Evolutionary conservation across 2,113 vertebrate genomes (phyloP).

Genomic region (Spermophilus dauricus): DNA sequence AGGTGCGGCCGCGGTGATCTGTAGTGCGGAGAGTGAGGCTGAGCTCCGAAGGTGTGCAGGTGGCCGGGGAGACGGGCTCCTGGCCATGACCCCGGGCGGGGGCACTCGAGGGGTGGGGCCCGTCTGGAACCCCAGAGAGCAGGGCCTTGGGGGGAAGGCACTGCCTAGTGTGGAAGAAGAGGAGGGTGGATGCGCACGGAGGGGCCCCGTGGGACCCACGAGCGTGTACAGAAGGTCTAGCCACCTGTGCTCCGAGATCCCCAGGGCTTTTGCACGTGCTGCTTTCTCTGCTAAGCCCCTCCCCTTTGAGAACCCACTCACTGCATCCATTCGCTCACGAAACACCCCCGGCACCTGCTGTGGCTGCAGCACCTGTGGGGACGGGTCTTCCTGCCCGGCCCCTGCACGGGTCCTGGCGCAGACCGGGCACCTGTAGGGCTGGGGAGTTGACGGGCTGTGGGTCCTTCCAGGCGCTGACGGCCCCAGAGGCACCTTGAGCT

Average conservation of each 20-base stretch:
- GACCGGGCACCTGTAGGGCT: not conserved
- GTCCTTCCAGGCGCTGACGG: too few species aligned
- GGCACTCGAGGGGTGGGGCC: not conserved
- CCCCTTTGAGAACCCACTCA: not conserved
- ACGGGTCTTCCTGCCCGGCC: not conserved
- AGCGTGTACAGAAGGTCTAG: not conserved
- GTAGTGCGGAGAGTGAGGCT: slow-evolving; percentile 57
- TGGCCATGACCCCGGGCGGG: not conserved
- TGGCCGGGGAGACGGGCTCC: not conserved
- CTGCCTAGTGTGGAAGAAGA: not conserved
- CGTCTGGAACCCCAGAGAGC: not conserved
- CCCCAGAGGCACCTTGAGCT: too few species aligned
- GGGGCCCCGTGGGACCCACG: not conserved
- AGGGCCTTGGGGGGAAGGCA: not conserved
- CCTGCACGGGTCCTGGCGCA: not conserved
- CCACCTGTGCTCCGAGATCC: not conserved
- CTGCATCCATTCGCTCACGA: not conserved
- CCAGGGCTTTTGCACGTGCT: not conserved
- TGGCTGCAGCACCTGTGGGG: not conserved
- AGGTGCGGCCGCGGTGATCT: slow-evolving; percentile 71
- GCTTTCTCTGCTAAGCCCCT: not conserved
- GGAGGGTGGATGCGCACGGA: not conserved
- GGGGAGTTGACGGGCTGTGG: not conserved
- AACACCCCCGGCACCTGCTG: not conserved
- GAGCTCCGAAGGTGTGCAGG: not conserved